Conservation (phyloP, 2,888 invertebrate genomes). For the Amphipyra tragopoginis region DNA sequence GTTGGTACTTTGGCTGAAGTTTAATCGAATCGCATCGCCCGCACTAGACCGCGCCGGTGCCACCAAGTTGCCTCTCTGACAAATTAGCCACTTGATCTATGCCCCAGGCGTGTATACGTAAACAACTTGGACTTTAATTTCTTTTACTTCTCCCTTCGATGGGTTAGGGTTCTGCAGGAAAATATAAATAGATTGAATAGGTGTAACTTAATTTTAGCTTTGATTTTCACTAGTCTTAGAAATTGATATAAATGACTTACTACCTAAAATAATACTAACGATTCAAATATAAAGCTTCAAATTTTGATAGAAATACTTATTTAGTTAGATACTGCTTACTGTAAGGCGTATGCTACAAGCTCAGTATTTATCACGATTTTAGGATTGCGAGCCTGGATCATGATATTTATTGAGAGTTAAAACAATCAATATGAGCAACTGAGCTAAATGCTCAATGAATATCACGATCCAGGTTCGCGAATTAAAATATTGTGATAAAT, state of each 20-base stretch:
- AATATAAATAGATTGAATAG: constrained; percentile 24
- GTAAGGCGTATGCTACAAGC: no score
- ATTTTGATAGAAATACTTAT: background rate
- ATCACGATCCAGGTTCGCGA: no score
- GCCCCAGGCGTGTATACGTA: constrained; percentile 76
- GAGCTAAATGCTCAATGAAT: no score
- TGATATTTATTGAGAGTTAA: no score
- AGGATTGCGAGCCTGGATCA: no score
- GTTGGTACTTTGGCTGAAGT: constrained; percentile 81
- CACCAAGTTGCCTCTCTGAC: constrained; percentile 81
- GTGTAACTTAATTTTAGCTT: background rate
- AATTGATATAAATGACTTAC: no score
- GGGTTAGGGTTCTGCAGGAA: constrained; percentile 40
- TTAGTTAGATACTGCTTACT: constrained; percentile 4
- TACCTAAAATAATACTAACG: no score
- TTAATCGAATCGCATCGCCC: constrained; percentile 88
- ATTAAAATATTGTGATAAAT: no score
- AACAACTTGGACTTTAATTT: constrained; percentile 76
- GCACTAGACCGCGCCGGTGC: constrained; percentile 68
- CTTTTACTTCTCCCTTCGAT: constrained; percentile 67
- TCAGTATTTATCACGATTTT: no score
- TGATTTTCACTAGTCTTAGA: no score
- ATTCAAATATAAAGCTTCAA: no score
- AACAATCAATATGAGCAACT: no score
- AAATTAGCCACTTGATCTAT: constrained; percentile 87